These are phyloP conservation scores for Siniperca obscura DNA, from an alignment of 2,797 vertebrate genomes.

Conservation along the genomic window DNA sequence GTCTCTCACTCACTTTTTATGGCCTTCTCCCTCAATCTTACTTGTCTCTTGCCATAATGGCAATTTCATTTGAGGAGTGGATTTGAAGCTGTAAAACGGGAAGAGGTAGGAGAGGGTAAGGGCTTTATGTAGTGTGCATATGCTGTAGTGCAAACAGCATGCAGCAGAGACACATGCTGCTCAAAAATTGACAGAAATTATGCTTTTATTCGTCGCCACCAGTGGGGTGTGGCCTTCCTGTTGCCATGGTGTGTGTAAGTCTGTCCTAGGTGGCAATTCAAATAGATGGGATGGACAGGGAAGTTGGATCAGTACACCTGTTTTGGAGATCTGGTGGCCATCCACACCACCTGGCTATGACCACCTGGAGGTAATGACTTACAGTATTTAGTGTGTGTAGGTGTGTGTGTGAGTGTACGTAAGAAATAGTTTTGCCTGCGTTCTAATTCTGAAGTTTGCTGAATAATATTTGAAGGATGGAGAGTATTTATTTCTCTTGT, in stretches of 20 bases:
- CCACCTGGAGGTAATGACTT: constrained; percentile 72
- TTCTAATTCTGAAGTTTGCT: constrained; percentile 29
- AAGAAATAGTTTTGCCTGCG: neutral
- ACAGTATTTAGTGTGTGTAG: constrained; percentile 30
- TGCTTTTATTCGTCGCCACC: constrained; percentile 1
- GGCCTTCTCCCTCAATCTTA: constrained; percentile 1
- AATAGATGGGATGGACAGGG: constrained; percentile 48
- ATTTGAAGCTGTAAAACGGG: constrained; percentile 26
- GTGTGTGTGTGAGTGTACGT: neutral
- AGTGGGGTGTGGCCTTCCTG: neutral
- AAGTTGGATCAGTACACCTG: constrained; percentile 43
- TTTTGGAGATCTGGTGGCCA: constrained; percentile 38
- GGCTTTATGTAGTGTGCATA: neutral
- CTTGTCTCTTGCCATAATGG: neutral
- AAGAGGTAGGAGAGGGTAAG: neutral
- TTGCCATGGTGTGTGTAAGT: constrained; percentile 15
- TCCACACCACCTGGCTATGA: constrained; percentile 60
- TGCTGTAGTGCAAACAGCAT: constrained; percentile 4
- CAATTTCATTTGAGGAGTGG: constrained; percentile 25
- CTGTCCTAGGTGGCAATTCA: constrained; percentile 28
- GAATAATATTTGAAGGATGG: constrained; percentile 12
- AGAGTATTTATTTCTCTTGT: neutral
- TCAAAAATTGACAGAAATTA: neutral
- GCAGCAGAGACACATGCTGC: constrained; percentile 4
- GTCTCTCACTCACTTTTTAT: constrained; percentile 22